phyloP scores from a whole-genome alignment of 2,888 invertebrate genomes.

The Meiosimyza decipiens region DNA sequence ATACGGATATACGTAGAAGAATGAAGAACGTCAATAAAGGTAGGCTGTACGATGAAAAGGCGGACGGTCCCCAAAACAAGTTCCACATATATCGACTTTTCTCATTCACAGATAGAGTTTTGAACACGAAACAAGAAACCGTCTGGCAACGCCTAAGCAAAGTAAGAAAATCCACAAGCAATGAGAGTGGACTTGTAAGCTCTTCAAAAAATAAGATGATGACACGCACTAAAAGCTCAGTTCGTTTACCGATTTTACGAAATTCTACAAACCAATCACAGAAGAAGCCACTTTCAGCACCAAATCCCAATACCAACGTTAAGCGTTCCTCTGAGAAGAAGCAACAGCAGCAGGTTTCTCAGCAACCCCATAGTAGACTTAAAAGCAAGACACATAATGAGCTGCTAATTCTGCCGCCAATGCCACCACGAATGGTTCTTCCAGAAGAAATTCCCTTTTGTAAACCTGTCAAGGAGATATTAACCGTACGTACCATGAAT shows the following conservation, averaged over 20 bases:
- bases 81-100: not conserved
- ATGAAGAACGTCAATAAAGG: slow-evolving; percentile 37
- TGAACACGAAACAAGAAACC: slow-evolving; percentile 29
- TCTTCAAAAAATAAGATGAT: slow-evolving; percentile 13
- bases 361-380: slow-evolving; percentile 19
- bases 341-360: slow-evolving; percentile 27
- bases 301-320: not conserved
- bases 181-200: slow-evolving; percentile 25
- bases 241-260: not conserved
- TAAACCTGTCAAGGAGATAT: slow-evolving; percentile 48
- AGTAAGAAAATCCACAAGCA: slow-evolving; percentile 39
- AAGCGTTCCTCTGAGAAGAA: not conserved
- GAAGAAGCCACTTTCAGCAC: slow-evolving; percentile 29
- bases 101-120: slow-evolving; percentile 19
- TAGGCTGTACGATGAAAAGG: slow-evolving; percentile 20
- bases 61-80: slow-evolving; percentile 12
- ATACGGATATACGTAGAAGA: slow-evolving; percentile 43
- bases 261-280: not conserved
- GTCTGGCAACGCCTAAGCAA: slow-evolving; percentile 47
- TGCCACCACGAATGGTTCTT: not conserved
- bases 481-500: slow-evolving; percentile 46
- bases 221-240: slow-evolving; percentile 25
- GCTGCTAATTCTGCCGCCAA: not conserved
- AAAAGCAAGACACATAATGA: slow-evolving; percentile 11
- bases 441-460: slow-evolving; percentile 46